Evolutionary conservation across 2,113 vertebrate species (phyloP).

Genomic region (Stegostoma tigrinum): DNA sequence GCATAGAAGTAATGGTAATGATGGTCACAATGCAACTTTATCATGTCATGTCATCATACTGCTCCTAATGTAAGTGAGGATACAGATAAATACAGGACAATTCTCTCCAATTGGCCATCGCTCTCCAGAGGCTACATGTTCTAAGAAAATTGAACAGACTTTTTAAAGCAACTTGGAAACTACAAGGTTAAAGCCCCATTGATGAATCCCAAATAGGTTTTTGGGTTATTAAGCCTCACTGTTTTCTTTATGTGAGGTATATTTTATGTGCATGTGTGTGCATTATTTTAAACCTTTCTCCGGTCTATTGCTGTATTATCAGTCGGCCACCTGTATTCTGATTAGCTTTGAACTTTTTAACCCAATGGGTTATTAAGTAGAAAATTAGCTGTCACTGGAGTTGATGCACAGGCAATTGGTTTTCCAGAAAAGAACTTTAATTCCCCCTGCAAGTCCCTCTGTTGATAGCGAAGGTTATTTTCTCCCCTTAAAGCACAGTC

Average conservation of each 20-base stretch:
- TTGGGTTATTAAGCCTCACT: not conserved
- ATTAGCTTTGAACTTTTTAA: constrained; percentile 30
- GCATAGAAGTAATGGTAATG: not conserved
- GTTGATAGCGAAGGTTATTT: not conserved
- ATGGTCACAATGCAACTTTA: not conserved
- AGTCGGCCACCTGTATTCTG: constrained; percentile 31
- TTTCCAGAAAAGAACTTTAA: not conserved
- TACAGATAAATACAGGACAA: not conserved
- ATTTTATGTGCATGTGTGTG: not conserved
- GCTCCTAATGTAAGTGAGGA: not conserved
- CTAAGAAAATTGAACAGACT: not conserved
- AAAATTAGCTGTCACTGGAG: constrained; percentile 33
- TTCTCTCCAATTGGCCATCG: too few relatives aligned
- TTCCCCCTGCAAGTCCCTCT: not conserved
- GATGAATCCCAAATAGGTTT: not conserved
- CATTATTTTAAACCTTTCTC: not conserved
- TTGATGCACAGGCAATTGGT: constrained; percentile 33
- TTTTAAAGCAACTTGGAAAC: not conserved
- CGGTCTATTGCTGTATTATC: not conserved
- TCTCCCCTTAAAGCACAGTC: not conserved
- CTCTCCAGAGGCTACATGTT: not conserved
- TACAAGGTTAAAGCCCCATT: not conserved
- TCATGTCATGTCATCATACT: not conserved
- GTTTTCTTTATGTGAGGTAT: not conserved
- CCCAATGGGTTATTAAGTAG: constrained; percentile 31